These are phyloP conservation scores for Sebastiscus tertius DNA, from an alignment of 2,797 vertebrate species.

Conservation along the genomic window DNA sequence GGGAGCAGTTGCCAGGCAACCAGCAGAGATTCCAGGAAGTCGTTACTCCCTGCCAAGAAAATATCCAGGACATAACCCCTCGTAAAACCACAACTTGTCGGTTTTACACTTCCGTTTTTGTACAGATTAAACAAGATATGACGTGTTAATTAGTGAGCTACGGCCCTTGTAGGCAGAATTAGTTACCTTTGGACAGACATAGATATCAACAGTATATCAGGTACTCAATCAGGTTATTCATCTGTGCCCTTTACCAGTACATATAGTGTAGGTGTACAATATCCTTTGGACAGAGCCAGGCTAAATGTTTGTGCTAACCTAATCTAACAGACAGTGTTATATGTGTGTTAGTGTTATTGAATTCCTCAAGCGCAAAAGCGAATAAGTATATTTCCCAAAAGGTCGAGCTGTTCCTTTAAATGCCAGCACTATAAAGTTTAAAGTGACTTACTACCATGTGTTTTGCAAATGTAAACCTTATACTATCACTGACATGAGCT, in stretches of 20 bases:
- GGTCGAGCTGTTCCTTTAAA: background rate
- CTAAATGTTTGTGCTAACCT: background rate
- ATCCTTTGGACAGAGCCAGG: background rate
- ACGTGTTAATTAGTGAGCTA: background rate
- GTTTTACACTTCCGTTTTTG: background rate
- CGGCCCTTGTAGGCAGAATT: background rate
- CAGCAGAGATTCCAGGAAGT: slow-evolving; percentile 1
- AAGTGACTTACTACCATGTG: background rate
- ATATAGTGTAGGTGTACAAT: background rate
- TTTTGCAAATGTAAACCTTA: background rate
- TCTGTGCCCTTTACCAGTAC: background rate
- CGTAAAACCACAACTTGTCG: background rate
- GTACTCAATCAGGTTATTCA: background rate
- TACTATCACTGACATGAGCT: background rate
- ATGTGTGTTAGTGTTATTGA: background rate
- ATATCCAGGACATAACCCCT: background rate
- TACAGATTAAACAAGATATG: background rate
- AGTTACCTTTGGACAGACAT: background rate
- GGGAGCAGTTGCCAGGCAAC: slow-evolving; percentile 4
- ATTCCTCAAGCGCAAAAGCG: background rate
- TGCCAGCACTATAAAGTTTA: background rate
- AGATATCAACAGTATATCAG: background rate
- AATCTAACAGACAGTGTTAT: background rate
- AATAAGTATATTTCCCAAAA: background rate
- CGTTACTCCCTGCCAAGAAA: background rate